Evolutionary conservation across 2,797 vertebrate species (phyloP).

Genomic region (Botia kubotai): DNA sequence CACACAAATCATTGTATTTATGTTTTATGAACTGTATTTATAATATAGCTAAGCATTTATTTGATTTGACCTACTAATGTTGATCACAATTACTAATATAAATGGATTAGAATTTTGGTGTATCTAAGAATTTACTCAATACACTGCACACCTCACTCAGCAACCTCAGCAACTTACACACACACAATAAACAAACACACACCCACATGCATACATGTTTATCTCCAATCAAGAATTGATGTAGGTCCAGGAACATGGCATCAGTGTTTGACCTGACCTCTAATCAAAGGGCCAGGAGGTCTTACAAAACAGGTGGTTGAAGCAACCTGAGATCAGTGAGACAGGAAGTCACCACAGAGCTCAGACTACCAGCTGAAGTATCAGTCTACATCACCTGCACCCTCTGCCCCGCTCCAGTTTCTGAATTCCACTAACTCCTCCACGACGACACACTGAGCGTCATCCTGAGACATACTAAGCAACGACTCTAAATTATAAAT

Average conservation of each 20-base stretch:
- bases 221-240: slow-evolving; percentile 57
- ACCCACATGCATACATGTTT: slow-evolving; percentile 9
- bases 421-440: slow-evolving; percentile 6
- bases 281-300: slow-evolving; percentile 61
- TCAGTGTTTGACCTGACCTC: slow-evolving; percentile 44
- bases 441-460: not conserved
- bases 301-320: slow-evolving; percentile 68
- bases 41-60: too few species aligned
- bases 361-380: slow-evolving; percentile 48
- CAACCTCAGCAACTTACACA: not conserved
- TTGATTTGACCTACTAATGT: too few species aligned
- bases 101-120: not conserved
- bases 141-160: not conserved
- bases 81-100: too few species aligned
- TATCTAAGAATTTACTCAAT: not conserved
- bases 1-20: too few species aligned
- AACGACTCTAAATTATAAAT: slow-evolving; percentile 4
- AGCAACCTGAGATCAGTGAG: slow-evolving; percentile 64
- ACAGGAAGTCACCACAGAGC: slow-evolving; percentile 57
- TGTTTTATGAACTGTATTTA: too few species aligned
- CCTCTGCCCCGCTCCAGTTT: slow-evolving; percentile 4
- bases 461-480: not conserved
- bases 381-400: slow-evolving; percentile 25
- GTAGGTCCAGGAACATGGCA: slow-evolving; percentile 42
- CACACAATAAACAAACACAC: slow-evolving; percentile 10